phyloP scores from a whole-genome alignment of 2,888 invertebrate genomes.

The Orchesella flavescens region DNA sequence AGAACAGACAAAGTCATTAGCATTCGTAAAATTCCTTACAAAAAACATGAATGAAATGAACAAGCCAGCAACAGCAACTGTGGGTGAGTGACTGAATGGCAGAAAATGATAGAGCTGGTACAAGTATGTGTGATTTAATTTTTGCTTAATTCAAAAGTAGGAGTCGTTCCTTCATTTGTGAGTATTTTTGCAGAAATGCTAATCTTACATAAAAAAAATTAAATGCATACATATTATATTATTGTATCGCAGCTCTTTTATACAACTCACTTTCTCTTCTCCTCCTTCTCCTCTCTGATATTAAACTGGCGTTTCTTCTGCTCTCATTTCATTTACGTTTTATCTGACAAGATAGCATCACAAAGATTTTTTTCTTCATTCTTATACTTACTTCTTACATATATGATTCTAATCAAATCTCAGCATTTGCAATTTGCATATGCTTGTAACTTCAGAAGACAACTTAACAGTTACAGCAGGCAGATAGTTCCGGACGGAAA shows the following conservation, averaged over 20 bases:
- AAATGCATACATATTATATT: no score
- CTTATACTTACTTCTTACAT: no score
- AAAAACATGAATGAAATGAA: slow-evolving; percentile 21
- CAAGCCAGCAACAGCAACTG: no score
- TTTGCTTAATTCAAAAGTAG: slow-evolving; percentile 21
- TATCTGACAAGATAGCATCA: slow-evolving; percentile 6
- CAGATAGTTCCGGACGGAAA: slow-evolving; percentile 57
- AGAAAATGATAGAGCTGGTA: slow-evolving; percentile 9
- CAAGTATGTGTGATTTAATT: slow-evolving; percentile 51
- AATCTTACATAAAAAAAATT: no score
- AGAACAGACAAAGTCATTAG: slow-evolving; percentile 56
- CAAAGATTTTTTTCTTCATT: slow-evolving; percentile 2
- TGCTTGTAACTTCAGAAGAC: neutral
- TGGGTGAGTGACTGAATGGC: slow-evolving; percentile 8
- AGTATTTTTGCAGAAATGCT: neutral
- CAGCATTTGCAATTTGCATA: neutral
- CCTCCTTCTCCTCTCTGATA: slow-evolving; percentile 15
- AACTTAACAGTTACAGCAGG: neutral
- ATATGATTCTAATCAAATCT: no score
- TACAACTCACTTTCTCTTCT: slow-evolving; percentile 23
- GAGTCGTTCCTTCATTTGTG: neutral
- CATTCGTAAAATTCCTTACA: slow-evolving; percentile 14
- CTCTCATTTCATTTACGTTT: slow-evolving; percentile 19
- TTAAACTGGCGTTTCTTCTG: neutral
- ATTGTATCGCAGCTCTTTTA: neutral